Conservation (phyloP, 2,113 vertebrate genomes). For the Rhinogobius similis region DNA sequence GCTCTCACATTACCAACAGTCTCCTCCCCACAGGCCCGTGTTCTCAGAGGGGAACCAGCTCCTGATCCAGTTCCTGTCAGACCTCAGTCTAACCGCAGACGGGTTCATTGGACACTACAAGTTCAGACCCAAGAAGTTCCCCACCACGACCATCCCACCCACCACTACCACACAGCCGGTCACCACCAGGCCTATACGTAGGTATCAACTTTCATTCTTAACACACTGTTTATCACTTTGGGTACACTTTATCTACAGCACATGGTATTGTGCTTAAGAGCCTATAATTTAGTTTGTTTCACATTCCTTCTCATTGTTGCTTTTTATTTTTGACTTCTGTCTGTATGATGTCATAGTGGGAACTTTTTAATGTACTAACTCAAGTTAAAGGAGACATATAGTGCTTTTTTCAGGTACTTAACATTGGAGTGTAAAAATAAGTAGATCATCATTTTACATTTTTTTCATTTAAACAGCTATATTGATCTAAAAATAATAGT, state of each 20-base stretch:
- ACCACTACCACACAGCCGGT: slow-evolving; percentile 79
- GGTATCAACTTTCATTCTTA: slow-evolving; percentile 65
- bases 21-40: slow-evolving; percentile 83
- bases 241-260: not conserved
- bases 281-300: slow-evolving; percentile 38
- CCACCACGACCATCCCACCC: slow-evolving; percentile 77
- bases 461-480: too few species aligned
- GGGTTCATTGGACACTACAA: slow-evolving; percentile 97
- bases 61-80: slow-evolving; percentile 95
- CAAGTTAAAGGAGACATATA: too few species aligned
- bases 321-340: slow-evolving; percentile 38
- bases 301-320: slow-evolving; percentile 40
- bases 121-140: slow-evolving; percentile 91
- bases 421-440: too few species aligned
- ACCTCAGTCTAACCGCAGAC: slow-evolving; percentile 95
- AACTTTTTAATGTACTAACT: not conserved
- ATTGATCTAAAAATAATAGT: too few species aligned
- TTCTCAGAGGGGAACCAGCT: slow-evolving; percentile 93
- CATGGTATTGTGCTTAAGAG: slow-evolving; percentile 5
- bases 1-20: slow-evolving; percentile 18
- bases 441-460: too few species aligned
- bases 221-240: not conserved
- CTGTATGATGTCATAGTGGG: slow-evolving; percentile 40
- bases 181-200: slow-evolving; percentile 86
- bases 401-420: too few species aligned